Conservation (phyloP, 2,797 vertebrate genomes). For the Protosalanx chinensis region DNA sequence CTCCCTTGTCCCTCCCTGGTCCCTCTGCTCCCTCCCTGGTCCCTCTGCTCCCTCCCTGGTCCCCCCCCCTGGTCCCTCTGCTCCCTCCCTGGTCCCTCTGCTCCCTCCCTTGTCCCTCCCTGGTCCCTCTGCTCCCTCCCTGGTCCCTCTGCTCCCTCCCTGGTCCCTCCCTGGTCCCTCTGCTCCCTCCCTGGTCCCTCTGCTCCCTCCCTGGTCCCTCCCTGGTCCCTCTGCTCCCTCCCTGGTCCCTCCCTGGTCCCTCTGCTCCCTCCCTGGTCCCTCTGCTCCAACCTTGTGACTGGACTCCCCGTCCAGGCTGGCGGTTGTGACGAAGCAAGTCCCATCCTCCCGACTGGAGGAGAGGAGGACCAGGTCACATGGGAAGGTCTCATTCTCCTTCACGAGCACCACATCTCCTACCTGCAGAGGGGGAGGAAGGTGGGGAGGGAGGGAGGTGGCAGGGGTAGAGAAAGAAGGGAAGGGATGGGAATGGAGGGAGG, state of each 20-base stretch:
- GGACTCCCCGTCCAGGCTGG: slow-evolving; percentile 95
- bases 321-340: slow-evolving; percentile 93
- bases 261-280: neutral
- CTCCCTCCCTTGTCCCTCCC: neutral
- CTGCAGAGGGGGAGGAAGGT: slow-evolving; percentile 57
- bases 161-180: neutral
- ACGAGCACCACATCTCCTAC: slow-evolving; percentile 93
- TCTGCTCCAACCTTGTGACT: slow-evolving; percentile 87
- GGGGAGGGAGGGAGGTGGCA: neutral
- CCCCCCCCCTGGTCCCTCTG: no score
- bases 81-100: no score
- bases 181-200: neutral
- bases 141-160: no score
- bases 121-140: no score
- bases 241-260: neutral
- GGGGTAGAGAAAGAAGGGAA: no score
- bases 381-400: slow-evolving; percentile 92
- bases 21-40: no score
- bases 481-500: neutral
- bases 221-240: neutral
- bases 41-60: no score
- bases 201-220: neutral
- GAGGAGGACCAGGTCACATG: slow-evolving; percentile 92
- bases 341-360: slow-evolving; percentile 89
- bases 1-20: neutral